phyloP scores from a whole-genome alignment of 2,888 invertebrate species.

The Subacronicta megacephala region DNA sequence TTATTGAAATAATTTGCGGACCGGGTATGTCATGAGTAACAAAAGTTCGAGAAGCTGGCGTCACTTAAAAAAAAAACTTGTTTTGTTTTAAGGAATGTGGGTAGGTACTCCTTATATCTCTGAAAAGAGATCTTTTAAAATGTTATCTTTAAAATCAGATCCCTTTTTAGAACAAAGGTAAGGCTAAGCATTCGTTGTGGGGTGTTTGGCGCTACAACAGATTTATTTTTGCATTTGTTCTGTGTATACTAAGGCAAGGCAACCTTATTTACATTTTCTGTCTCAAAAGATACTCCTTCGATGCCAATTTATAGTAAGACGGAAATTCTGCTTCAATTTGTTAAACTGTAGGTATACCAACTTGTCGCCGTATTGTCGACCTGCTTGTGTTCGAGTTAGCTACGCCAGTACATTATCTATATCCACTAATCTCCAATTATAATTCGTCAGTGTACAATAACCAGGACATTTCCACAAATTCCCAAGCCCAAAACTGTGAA shows the following conservation, averaged over 20 bases:
- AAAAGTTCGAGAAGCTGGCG: not conserved
- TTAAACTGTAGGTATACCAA: conserved; percentile 31
- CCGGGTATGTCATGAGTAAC: too few relatives aligned
- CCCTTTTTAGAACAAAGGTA: conserved; percentile 35
- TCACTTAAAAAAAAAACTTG: conserved; percentile 11
- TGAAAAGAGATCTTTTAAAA: conserved; percentile 33
- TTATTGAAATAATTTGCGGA: not conserved
- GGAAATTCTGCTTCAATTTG: conserved; percentile 30
- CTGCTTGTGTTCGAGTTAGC: conserved; percentile 35
- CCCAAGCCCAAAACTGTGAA: conserved; percentile 63
- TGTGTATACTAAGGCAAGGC: not conserved
- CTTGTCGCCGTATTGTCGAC: conserved; percentile 36
- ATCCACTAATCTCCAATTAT: conserved; percentile 79
- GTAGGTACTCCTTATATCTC: conserved; percentile 10
- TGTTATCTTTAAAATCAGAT: conserved; percentile 47
- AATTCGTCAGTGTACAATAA: conserved; percentile 74
- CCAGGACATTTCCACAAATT: conserved; percentile 69
- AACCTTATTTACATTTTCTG: conserved; percentile 1
- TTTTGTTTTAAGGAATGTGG: conserved; percentile 23
- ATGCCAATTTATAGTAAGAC: not conserved
- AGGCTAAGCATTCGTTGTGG: conserved; percentile 12
- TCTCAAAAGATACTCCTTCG: not conserved
- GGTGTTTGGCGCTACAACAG: conserved; percentile 16
- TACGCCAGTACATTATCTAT: conserved; percentile 48
- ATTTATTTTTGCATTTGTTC: conserved; percentile 12